Conservation (phyloP, 1,140 invertebrate genomes). For the Hyphantria cunea region DNA sequence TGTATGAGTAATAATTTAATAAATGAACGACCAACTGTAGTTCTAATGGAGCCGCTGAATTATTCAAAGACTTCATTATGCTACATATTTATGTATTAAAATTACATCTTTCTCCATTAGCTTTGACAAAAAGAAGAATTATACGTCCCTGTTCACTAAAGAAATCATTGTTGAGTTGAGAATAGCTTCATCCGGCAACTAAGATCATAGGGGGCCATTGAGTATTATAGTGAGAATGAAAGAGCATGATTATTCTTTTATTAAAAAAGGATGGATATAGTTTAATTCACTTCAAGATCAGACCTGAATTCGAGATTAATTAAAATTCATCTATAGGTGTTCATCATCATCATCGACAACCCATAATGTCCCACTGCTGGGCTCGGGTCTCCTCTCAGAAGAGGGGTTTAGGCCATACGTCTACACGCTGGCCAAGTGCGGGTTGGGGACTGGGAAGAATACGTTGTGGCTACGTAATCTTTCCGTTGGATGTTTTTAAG, state of each 20-base stretch:
- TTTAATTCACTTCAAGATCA: too few relatives aligned
- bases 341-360: too few relatives aligned
- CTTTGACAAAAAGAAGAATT: conserved; percentile 18
- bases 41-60: neutral
- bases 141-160: conserved; percentile 3
- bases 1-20: neutral
- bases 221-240: conserved; percentile 12
- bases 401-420: too few relatives aligned
- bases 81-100: conserved; percentile 10
- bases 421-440: too few relatives aligned
- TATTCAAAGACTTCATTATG: neutral
- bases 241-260: neutral
- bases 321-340: too few relatives aligned
- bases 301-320: too few relatives aligned
- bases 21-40: neutral
- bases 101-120: conserved; percentile 9
- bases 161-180: conserved; percentile 9
- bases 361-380: too few relatives aligned
- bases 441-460: too few relatives aligned
- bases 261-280: neutral
- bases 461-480: too few relatives aligned
- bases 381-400: too few relatives aligned
- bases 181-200: conserved; percentile 24
- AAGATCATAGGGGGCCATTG: conserved; percentile 20
- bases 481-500: too few relatives aligned